Base-by-base conservation (phyloP, 2,113 vertebrate genomes). In the Anthoscopus minutus region DNA sequence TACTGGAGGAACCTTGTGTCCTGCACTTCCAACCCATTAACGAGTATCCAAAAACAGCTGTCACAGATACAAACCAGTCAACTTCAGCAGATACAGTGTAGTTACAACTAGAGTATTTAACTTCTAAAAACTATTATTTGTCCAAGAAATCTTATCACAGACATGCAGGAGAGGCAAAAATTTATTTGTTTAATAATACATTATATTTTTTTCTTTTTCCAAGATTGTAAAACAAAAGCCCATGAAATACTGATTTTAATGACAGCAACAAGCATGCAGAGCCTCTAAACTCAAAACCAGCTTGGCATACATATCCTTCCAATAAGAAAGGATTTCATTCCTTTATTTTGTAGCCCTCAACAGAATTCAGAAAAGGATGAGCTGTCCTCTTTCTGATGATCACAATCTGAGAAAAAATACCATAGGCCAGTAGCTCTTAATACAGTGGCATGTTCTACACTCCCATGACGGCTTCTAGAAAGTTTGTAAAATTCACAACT, bases 401-500 rank as follows among this genome's bases (percentile, higher is more conserved):
- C 45, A 60, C 12, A 72, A 22, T 10, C 23, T 20, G 11, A 81
- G 50, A 47, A 69, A 71, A 77, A 61, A 54, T 22, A 33, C 3
- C 2, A 3, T 28, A 88, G 67, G 21, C 9, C 9, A 57, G 13
- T 23, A 86, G 37, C 40, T 76, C 51, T 51, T 71, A 79, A 69
- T 9, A 30, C 40, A 81, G 18, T 3, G 5, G 7, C 18, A 48
- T 0, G 0, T 27, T 81, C 81, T 57, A 88, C 5, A 7, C 27
- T 60, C 19, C n/a, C 37, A 23, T 20, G 8, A 61, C 0, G 4
- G 40, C 65, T 87, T 82, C 57, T 47, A 71, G 30, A 30, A 72
- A 58, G 27, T 20, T 15, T 78, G 17, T 19, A 35, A 74, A 62
- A 73, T 67, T 86, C 27, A 24, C 33, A 86, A 33, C 5, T 37